Evolutionary conservation across 2,113 vertebrate genomes (phyloP).

Genomic region (Oryzias curvinotus): DNA sequence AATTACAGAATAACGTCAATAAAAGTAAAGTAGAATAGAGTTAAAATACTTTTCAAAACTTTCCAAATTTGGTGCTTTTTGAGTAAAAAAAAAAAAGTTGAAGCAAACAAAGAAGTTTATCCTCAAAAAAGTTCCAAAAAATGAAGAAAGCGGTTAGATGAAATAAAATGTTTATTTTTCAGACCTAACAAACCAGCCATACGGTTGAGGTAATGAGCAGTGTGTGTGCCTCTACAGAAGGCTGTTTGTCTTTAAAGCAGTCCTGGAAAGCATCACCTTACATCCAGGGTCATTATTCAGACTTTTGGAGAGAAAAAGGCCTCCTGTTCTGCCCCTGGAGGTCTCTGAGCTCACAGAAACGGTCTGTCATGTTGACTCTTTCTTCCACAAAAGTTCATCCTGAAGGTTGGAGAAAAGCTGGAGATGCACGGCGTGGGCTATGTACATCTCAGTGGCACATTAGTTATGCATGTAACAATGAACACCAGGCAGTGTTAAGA

Average conservation of each 20-base stretch:
- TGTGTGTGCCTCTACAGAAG: background rate
- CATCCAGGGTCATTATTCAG: constrained; percentile 45
- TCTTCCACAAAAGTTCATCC: background rate
- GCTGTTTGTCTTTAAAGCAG: constrained; percentile 29
- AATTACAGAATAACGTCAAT: no score
- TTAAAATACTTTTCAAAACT: no score
- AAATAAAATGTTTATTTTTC: background rate
- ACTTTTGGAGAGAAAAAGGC: constrained; percentile 57
- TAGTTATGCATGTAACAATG: constrained; percentile 62
- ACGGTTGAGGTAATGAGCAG: background rate
- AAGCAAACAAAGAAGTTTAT: no score
- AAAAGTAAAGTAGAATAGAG: no score
- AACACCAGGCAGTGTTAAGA: constrained; percentile 16
- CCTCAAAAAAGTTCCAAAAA: no score
- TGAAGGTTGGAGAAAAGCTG: constrained; percentile 20
- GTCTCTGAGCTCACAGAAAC: constrained; percentile 17
- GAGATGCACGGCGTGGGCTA: constrained; percentile 27
- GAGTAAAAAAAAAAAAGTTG: no score
- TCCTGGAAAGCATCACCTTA: constrained; percentile 59
- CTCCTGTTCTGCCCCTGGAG: constrained; percentile 38
- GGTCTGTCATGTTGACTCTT: constrained; percentile 11
- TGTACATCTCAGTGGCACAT: constrained; percentile 41
- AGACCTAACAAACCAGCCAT: background rate
- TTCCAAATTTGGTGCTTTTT: no score
- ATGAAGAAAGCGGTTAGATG: background rate